Evolutionary conservation across 2,888 invertebrate species (phyloP), one percentile per base, ranked within the genome.

Genomic region (Ptychoptera albimana): DNA sequence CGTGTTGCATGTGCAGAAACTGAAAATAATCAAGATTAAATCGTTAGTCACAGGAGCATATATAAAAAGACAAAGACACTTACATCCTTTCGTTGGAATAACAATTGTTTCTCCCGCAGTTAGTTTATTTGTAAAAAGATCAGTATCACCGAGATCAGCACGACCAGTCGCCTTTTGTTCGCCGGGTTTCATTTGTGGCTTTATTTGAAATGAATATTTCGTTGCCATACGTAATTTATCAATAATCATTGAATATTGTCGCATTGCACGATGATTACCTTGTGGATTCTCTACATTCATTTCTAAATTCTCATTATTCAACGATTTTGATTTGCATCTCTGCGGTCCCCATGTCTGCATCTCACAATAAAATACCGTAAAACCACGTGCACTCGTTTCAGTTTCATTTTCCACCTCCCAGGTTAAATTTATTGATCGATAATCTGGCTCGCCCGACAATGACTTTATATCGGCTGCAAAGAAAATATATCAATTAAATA

Each of bases 21-120:
- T 85, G 59, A n/a, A 55, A 52, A 43, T 23, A 37, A 44, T 31
- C 34, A 23, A 29, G 41, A 29, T 43, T 42, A 30, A n/a, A n/a
- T 2, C 12, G 13, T 10, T 7, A 32, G 14, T 37, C n/a, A 39
- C 45, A 38, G 35, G 16, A 46, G n/a, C n/a, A n/a, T n/a, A n/a
- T n/a, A 34, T 9, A 15, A 36, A 43, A 51, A 13, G 13, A 15
- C 6, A 40, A 40, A 11, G 8, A 32, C 4, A 71, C 83, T 78
- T 71, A 85, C 85, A 85, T 70, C 84, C 84, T 73, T 83, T 85
- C 9, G 85, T 85, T 29, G 83, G 80, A 47, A 85, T 76, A 30
- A 82, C 72, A 48, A 84, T 77, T n/a, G 71, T 68, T 51, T 68
- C 71, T 44, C 59, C 54, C n/a, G 9, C 11, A 7, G 32, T 9